These are phyloP conservation scores for Drosophila nigrodunni DNA, from an alignment of 1,140 invertebrate species.

Conservation along the genomic window DNA sequence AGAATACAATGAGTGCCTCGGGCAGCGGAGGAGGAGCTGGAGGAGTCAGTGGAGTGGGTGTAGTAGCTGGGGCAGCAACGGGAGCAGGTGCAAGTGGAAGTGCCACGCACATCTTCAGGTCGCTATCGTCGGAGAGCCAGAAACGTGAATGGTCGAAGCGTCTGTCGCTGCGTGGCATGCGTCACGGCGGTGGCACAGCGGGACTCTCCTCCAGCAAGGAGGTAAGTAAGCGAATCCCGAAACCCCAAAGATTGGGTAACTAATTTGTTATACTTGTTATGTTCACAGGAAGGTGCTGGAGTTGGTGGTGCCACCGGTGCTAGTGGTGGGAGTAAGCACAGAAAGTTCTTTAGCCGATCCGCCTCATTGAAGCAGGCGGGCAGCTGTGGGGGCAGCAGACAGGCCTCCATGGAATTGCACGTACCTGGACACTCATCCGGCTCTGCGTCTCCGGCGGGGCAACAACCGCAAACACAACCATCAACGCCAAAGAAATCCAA, in stretches of 20 bases:
- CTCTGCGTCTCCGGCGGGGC: conserved; percentile 60
- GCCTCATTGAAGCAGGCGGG: conserved; percentile 81
- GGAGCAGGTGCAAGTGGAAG: not conserved
- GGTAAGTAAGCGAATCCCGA: conserved; percentile 57
- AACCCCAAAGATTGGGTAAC: not conserved
- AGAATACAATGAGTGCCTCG: conserved; percentile 41
- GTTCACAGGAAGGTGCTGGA: conserved; percentile 21
- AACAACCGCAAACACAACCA: conserved; percentile 85
- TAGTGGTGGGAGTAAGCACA: conserved; percentile 44
- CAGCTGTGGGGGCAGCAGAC: conserved; percentile 51
- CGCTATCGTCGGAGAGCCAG: conserved; percentile 85
- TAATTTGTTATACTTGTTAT: conserved; percentile 5
- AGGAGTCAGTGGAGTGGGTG: conserved; percentile 5
- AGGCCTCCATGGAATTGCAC: conserved; percentile 77
- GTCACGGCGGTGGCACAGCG: conserved; percentile 67
- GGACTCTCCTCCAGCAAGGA: conserved; percentile 62
- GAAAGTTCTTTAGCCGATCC: conserved; percentile 81
- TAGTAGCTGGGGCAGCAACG: not conserved
- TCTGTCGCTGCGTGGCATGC: conserved; percentile 86
- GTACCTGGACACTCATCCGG: conserved; percentile 70
- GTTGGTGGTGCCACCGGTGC: not conserved
- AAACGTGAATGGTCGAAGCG: conserved; percentile 87
- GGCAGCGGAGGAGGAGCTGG: conserved; percentile 7
- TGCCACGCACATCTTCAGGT: conserved; percentile 79
- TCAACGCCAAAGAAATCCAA: conserved; percentile 91